phyloP scores from a whole-genome alignment of 2,888 invertebrate species.

The Crocallis elinguaria region DNA sequence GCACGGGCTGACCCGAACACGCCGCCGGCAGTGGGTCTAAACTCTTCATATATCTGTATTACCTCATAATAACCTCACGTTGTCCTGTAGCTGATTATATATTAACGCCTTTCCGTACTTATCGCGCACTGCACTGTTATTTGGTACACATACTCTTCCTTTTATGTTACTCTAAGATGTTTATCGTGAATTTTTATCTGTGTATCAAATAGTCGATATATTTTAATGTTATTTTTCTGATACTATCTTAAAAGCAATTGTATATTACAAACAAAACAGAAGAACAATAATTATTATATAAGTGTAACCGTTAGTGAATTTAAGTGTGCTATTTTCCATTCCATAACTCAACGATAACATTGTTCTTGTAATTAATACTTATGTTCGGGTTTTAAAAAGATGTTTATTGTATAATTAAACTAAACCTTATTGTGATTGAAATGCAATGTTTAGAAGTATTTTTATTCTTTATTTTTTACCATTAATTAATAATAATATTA shows the following conservation, averaged over 20 bases:
- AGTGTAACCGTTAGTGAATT: slow-evolving; percentile 85
- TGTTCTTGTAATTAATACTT: slow-evolving; percentile 79
- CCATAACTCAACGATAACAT: slow-evolving; percentile 84
- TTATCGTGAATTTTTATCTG: slow-evolving; percentile 74
- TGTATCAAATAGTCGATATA: slow-evolving; percentile 78
- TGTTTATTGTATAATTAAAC: slow-evolving; percentile 84
- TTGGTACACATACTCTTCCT: slow-evolving; percentile 75
- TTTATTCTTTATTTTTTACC: slow-evolving; percentile 85
- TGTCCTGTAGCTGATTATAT: slow-evolving; percentile 53
- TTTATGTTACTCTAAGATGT: slow-evolving; percentile 75
- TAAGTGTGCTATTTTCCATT: slow-evolving; percentile 85
- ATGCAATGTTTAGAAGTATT: slow-evolving; percentile 86
- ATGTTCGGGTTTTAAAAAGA: slow-evolving; percentile 83
- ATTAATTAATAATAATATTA: slow-evolving; percentile 78
- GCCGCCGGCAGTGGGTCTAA: slow-evolving; percentile 50
- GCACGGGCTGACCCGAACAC: slow-evolving; percentile 18
- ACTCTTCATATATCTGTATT: slow-evolving; percentile 57
- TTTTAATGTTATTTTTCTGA: slow-evolving; percentile 83
- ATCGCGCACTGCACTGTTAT: slow-evolving; percentile 80
- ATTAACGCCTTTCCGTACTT: slow-evolving; percentile 72
- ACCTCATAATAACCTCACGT: slow-evolving; percentile 80
- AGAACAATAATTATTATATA: slow-evolving; percentile 85
- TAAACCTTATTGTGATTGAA: slow-evolving; percentile 85
- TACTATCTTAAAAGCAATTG: slow-evolving; percentile 81
- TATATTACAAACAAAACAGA: slow-evolving; percentile 83